Percentiles rank a stretch among this genome's conserved stretches.
Conservation (phyloP, 2,113 vertebrate species). For the Anoura caudifer region DNA sequence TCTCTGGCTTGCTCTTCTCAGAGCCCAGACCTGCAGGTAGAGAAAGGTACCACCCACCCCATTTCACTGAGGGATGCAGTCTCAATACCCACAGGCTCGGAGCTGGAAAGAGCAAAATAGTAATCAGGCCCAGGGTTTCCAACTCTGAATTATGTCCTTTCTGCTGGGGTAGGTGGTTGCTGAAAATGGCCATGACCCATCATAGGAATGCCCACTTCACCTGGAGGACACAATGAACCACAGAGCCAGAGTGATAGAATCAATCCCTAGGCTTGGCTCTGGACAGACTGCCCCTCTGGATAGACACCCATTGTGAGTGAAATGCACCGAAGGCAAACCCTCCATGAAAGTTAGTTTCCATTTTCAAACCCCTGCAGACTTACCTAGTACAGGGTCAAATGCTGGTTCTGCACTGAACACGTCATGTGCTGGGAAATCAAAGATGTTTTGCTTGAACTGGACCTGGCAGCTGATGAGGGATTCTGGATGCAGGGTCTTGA, state of each 20-base stretch:
- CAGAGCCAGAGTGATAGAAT: too few species aligned
- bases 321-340: background rate
- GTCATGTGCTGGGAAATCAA: conserved; percentile 86
- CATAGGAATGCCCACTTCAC: background rate
- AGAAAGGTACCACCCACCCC: background rate
- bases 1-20: background rate
- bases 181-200: background rate
- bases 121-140: background rate
- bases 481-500: conserved; percentile 86
- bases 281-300: background rate
- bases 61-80: background rate
- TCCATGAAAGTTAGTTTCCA: fast-evolving
- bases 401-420: conserved; percentile 84
- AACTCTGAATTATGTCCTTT: background rate
- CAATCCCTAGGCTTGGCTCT: background rate
- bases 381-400: conserved; percentile 89
- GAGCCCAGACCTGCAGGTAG: background rate
- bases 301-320: background rate
- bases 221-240: fast-evolving
- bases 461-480: conserved; percentile 87
- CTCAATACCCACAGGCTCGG: background rate
- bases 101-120: background rate
- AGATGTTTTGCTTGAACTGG: conserved; percentile 83
- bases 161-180: background rate
- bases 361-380: background rate